A percentile compares a stretch with the other conserved stretches of the same genome.
Evolutionary conservation across 2,888 invertebrate species (phyloP).

Genomic region (Cylindroiulus punctatus): DNA sequence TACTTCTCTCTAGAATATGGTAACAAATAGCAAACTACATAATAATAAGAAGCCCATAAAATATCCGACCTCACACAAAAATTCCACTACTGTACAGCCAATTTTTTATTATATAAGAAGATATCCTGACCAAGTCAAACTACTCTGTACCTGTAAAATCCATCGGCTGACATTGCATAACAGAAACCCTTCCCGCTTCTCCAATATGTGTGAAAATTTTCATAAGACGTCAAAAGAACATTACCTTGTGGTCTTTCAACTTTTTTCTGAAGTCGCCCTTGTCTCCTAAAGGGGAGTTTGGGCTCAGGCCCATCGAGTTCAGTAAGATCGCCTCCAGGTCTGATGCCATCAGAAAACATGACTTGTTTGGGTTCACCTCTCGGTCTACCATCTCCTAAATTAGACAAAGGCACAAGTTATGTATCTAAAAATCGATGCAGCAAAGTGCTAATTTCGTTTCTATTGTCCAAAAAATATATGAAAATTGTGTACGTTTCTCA

Average conservation of each 20-base stretch:
- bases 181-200: not conserved
- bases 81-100: not conserved
- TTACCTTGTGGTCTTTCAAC: slow-evolving; percentile 57
- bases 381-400: slow-evolving; percentile 53
- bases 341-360: slow-evolving; percentile 89
- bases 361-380: slow-evolving; percentile 76
- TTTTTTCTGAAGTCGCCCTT: slow-evolving; percentile 59
- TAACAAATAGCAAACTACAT: too few species aligned
- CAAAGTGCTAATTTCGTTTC: not conserved
- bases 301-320: slow-evolving; percentile 73
- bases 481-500: slow-evolving; percentile 61
- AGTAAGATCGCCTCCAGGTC: slow-evolving; percentile 86
- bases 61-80: too few species aligned
- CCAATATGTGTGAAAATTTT: not conserved
- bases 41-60: too few species aligned
- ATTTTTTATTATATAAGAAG: not conserved
- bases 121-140: not conserved
- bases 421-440: not conserved
- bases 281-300: slow-evolving; percentile 60
- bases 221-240: not conserved
- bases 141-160: not conserved
- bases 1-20: too few species aligned
- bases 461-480: slow-evolving; percentile 29
- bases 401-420: slow-evolving; percentile 37
- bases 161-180: not conserved